A percentile compares a stretch with the other conserved stretches of the same genome.
Evolutionary conservation across 2,797 vertebrate species (phyloP).

Genomic region (Clarias fuscus): DNA sequence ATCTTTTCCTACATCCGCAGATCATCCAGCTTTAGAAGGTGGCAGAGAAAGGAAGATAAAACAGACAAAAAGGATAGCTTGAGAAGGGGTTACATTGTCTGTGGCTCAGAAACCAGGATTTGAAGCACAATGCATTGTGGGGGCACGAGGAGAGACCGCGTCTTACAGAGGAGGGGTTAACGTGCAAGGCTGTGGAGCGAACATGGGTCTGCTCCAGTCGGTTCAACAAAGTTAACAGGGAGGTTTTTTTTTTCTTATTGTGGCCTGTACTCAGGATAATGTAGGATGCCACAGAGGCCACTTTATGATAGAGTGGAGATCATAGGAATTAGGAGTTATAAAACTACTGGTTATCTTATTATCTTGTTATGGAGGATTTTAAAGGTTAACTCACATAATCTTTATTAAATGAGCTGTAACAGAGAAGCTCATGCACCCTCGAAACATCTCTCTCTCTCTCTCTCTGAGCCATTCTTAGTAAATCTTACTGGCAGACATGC

Average conservation of each 20-base stretch:
- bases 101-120: conserved; percentile 77
- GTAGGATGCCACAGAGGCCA: conserved; percentile 52
- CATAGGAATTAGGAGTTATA: not conserved
- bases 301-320: conserved; percentile 33
- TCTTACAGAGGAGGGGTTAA: conserved; percentile 74
- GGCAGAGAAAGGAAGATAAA: conserved; percentile 50
- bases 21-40: conserved; percentile 73
- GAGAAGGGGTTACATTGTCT: conserved; percentile 81
- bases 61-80: conserved; percentile 79
- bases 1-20: conserved; percentile 54
- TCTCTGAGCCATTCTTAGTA: not conserved
- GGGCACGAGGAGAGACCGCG: conserved; percentile 69
- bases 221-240: conserved; percentile 13
- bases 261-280: conserved; percentile 68
- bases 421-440: not conserved
- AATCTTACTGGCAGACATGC: not conserved
- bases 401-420: not conserved
- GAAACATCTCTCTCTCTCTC: not conserved
- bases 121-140: conserved; percentile 79
- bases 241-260: conserved; percentile 61
- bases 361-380: not conserved
- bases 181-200: conserved; percentile 71
- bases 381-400: not conserved
- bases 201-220: conserved; percentile 74
- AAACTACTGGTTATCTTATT: not conserved